A percentile compares a stretch with the other conserved stretches of the same genome.
These are phyloP conservation scores for Lacerta agilis DNA, from an alignment of 2,797 vertebrate genomes.

Conservation along the genomic window DNA sequence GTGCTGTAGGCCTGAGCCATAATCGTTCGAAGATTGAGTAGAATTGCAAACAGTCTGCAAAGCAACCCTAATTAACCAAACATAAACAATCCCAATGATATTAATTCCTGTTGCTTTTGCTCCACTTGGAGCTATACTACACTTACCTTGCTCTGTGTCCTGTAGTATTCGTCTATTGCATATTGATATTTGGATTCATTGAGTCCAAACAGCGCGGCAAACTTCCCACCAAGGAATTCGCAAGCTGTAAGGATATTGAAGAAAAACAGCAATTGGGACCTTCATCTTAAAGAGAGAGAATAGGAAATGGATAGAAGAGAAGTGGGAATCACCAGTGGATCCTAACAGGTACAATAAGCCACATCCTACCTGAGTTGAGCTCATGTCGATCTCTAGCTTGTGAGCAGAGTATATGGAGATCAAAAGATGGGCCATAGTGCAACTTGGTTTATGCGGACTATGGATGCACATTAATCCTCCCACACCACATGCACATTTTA, in stretches of 20 bases:
- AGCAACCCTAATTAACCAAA: neutral
- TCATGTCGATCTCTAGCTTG: neutral
- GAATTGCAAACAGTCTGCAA: neutral
- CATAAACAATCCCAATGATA: neutral
- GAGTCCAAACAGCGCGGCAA: slow-evolving; percentile 79
- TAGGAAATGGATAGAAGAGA: neutral
- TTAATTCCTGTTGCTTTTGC: neutral
- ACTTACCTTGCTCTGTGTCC: slow-evolving; percentile 72
- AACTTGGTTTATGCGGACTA: neutral
- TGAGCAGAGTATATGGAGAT: neutral
- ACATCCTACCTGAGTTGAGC: neutral
- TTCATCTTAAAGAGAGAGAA: neutral
- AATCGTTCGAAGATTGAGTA: neutral
- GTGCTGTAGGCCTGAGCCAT: slow-evolving; percentile 1
- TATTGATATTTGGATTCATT: slow-evolving; percentile 81
- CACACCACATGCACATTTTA: neutral
- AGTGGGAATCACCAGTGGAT: neutral
- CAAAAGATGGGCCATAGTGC: neutral
- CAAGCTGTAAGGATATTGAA: slow-evolving; percentile 70
- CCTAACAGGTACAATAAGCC: neutral
- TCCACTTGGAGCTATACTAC: neutral
- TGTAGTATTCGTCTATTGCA: slow-evolving; percentile 74
- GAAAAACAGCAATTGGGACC: slow-evolving; percentile 18
- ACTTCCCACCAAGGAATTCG: slow-evolving; percentile 80
- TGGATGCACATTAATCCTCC: neutral